These are phyloP conservation scores for Acrocephalus scirpaceus DNA, from an alignment of 2,797 vertebrate genomes.

Conservation along the genomic window DNA sequence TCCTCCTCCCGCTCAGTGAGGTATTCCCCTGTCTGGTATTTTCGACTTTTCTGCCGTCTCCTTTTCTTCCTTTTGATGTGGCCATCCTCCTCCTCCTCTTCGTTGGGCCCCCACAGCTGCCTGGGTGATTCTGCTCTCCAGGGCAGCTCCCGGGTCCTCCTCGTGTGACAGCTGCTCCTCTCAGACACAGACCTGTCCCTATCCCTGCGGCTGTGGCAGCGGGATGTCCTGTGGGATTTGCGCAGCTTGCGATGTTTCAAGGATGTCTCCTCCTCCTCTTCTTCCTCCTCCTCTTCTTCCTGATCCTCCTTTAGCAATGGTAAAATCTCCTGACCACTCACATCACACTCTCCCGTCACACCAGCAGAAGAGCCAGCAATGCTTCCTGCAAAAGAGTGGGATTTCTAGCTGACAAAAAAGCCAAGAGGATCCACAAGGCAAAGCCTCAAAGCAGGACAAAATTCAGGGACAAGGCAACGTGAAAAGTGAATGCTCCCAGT, in stretches of 20 bases:
- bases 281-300: conserved; percentile 72
- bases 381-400: conserved; percentile 61
- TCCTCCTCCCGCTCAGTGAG: conserved; percentile 89
- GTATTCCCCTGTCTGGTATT: conserved; percentile 95
- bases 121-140: conserved; percentile 77
- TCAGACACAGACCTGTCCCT: conserved; percentile 83
- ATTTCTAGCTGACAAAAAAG: background rate
- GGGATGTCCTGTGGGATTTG: conserved; percentile 82
- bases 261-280: conserved; percentile 73
- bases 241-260: conserved; percentile 81
- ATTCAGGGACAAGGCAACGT: accelerated
- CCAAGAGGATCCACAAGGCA: background rate
- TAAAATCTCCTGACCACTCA: conserved; percentile 70
- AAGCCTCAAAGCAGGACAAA: background rate
- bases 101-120: conserved; percentile 75
- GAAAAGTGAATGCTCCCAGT: background rate
- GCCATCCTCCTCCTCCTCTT: conserved; percentile 77
- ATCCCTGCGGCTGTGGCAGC: conserved; percentile 75
- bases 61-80: conserved; percentile 86
- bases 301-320: conserved; percentile 77
- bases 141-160: conserved; percentile 74
- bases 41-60: conserved; percentile 89
- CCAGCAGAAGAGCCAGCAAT: conserved; percentile 71
- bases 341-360: conserved; percentile 68
- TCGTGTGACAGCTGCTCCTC: conserved; percentile 78